A percentile compares a stretch with the other conserved stretches of the same genome.
Evolutionary conservation across 1,140 invertebrate species (phyloP).

Genomic region (Choristoneura fumiferana): DNA sequence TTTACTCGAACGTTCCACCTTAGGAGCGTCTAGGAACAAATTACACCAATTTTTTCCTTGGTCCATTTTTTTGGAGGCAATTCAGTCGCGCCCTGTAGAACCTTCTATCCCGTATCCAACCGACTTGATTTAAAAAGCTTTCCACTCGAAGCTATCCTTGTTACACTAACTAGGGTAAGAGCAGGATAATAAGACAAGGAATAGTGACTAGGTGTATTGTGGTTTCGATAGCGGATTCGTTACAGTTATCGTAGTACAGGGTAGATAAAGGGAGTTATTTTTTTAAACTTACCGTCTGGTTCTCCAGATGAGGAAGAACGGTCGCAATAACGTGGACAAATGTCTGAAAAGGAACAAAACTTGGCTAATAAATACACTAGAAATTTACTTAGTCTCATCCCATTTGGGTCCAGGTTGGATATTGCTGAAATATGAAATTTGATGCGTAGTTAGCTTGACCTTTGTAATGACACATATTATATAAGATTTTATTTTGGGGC

Average conservation of each 20-base stretch:
- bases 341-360: neutral
- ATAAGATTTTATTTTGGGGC: too few species aligned
- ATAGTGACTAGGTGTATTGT: neutral
- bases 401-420: too few species aligned
- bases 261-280: constrained; percentile 5
- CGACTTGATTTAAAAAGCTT: neutral
- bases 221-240: neutral
- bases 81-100: neutral
- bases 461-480: too few species aligned
- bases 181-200: neutral
- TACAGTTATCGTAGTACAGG: neutral
- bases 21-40: constrained; percentile 1
- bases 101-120: neutral
- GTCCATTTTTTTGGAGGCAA: constrained; percentile 14
- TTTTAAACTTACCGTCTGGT: neutral
- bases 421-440: too few species aligned
- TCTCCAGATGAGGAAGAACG: constrained; percentile 2
- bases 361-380: constrained; percentile 1
- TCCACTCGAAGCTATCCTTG: neutral
- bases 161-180: neutral
- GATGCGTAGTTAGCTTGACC: too few species aligned
- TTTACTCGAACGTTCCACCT: neutral
- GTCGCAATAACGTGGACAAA: constrained; percentile 2
- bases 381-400: neutral
- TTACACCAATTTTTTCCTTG: constrained; percentile 4